Conservation (phyloP, 2,888 invertebrate genomes). For the Pseudeuparius sepicola region DNA sequence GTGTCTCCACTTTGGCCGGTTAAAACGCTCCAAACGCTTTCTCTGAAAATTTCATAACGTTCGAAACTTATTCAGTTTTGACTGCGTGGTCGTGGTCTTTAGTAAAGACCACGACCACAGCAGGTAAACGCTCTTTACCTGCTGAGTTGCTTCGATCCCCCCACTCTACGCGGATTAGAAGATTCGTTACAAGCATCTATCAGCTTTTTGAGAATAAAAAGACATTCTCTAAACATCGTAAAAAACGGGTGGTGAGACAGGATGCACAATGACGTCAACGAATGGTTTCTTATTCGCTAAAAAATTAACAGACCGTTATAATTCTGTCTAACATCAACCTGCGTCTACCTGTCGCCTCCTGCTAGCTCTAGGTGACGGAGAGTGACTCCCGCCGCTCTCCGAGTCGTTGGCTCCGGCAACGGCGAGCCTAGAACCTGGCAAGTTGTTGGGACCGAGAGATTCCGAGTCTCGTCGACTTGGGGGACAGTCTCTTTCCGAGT, state of each 20-base stretch:
- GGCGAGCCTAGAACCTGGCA: constrained; percentile 50
- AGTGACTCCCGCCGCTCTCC: constrained; percentile 80
- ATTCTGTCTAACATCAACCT: neutral
- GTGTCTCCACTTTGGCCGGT: constrained; percentile 74
- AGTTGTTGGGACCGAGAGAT: constrained; percentile 28
- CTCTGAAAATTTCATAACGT: constrained; percentile 51
- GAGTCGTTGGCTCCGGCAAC: constrained; percentile 64
- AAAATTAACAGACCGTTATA: constrained; percentile 32
- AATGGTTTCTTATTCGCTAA: constrained; percentile 79
- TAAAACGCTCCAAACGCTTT: constrained; percentile 93
- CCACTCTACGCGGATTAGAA: constrained; percentile 77
- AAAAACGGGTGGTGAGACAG: constrained; percentile 99
- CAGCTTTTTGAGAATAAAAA: constrained; percentile 88
- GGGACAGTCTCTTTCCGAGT: constrained; percentile 79
- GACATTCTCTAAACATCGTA: constrained; percentile 95
- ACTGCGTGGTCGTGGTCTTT: too few species aligned
- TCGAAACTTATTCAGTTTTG: too few species aligned
- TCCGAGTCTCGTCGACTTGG: constrained; percentile 64
- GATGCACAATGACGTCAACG: constrained; percentile 92
- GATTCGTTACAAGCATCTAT: constrained; percentile 98
- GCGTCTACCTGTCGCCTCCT: constrained; percentile 60
- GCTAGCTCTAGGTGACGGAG: constrained; percentile 75
- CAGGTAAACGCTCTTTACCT: constrained; percentile 48
- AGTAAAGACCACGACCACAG: too few species aligned
- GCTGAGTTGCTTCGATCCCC: constrained; percentile 76